Percentiles rank a stretch among this genome's conserved stretches.
phyloP scores from a whole-genome alignment of 2,888 invertebrate genomes.

The Melitaea athalia region DNA sequence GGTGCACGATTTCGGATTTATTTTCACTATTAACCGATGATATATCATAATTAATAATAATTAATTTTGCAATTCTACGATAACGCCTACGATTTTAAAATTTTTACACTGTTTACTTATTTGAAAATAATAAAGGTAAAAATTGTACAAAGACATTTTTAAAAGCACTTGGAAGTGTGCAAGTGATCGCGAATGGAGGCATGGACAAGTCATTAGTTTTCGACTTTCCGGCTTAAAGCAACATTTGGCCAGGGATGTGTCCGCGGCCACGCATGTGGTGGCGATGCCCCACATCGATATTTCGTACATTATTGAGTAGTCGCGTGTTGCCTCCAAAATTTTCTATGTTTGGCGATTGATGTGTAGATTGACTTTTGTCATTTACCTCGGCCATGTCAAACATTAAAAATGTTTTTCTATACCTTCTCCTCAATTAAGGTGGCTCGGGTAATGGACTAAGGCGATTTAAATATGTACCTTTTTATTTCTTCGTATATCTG shows the following conservation, averaged over 20 bases:
- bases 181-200: neutral
- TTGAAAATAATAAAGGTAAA: neutral
- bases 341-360: constrained; percentile 82
- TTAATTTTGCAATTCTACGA: too few relatives aligned
- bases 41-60: too few relatives aligned
- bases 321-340: constrained; percentile 80
- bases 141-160: neutral
- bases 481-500: constrained; percentile 63
- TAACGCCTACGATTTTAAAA: too few relatives aligned
- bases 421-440: constrained; percentile 72
- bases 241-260: constrained; percentile 57
- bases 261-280: constrained; percentile 59
- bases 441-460: constrained; percentile 73
- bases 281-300: constrained; percentile 81
- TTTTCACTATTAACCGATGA: too few relatives aligned
- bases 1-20: too few relatives aligned
- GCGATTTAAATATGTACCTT: constrained; percentile 66
- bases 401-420: constrained; percentile 77
- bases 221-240: constrained; percentile 47
- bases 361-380: constrained; percentile 83
- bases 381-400: constrained; percentile 79
- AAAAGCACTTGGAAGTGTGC: neutral
- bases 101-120: neutral
- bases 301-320: constrained; percentile 80
- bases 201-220: constrained; percentile 44